Base-by-base conservation (phyloP, 2,113 vertebrate genomes). In the Scytalopus superciliaris region DNA sequence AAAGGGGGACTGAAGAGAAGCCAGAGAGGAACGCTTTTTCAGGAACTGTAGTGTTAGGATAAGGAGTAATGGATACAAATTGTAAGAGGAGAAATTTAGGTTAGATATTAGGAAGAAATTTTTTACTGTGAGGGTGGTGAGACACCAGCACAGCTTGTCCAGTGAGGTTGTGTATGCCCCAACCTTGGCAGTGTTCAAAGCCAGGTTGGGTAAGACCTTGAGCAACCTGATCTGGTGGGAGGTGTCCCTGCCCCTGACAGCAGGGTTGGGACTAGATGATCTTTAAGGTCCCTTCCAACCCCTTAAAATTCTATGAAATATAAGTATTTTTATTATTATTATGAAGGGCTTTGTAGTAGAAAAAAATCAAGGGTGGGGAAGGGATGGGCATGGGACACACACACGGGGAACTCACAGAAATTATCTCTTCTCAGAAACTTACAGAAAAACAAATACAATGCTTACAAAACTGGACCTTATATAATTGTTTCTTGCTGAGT, bases 361-460 rank as follows among this genome's bases (percentile, higher is more conserved):
- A 55, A 15, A 76, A 4, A 14, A 4, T 64, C 37, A 50, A 35
- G 57, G 30, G 6, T 6, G 10, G 35, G 14, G 5, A n/a, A n/a
- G n/a, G n/a, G 4, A 22, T 31, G 3, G 3, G 4, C 2, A 27
- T 27, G 2, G 7, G 25, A 8, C 6, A 14, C 19, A 19, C 49
- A 50, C 49, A 50, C 14, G 23, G 10, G 14, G n/a, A 55, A 49
- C 6, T 22, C 42, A 33, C 13, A 5, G 23, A 59, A 47, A 12
- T 14, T 35, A 6, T 19, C 4, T 73, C 75, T 63, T 75, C 22
- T 37, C 39, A 42, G 37, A 6, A n/a, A 42, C 3, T 72, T 40
- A 62, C 45, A 59, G 18, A n/a, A 67, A 72, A 82, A 66, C n/a
- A 44, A 52, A 44, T 19, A 12, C 9, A 62, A 22, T 44, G 5